These are phyloP conservation scores for Hyposoter didymator DNA, from an alignment of 2,888 invertebrate genomes.

Conservation along the genomic window DNA sequence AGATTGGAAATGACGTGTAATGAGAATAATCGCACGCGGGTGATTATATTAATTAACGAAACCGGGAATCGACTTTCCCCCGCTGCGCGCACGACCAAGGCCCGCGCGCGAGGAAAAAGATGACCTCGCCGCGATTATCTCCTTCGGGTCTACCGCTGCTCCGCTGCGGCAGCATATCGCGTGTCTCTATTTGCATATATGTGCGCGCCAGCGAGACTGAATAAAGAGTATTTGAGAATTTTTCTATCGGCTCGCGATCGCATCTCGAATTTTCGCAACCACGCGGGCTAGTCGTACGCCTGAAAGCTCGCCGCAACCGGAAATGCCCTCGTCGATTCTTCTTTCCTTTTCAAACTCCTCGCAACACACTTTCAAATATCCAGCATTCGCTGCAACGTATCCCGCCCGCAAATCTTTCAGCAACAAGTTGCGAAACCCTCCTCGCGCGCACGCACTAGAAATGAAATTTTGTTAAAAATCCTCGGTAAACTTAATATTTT, in stretches of 20 bases:
- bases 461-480: too few species aligned
- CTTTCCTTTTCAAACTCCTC: neutral
- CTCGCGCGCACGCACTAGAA: too few species aligned
- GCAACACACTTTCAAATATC: neutral
- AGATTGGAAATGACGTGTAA: neutral
- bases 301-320: slow-evolving; percentile 33
- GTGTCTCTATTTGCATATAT: neutral
- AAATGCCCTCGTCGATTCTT: slow-evolving; percentile 22
- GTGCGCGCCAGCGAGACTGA: neutral
- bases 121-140: slow-evolving; percentile 52
- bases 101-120: slow-evolving; percentile 46
- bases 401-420: neutral
- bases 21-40: slow-evolving; percentile 35
- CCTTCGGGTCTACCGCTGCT: slow-evolving; percentile 28
- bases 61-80: slow-evolving; percentile 73
- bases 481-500: too few species aligned
- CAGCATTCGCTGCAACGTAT: too few species aligned
- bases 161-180: slow-evolving; percentile 4
- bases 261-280: slow-evolving; percentile 54
- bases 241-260: slow-evolving; percentile 26
- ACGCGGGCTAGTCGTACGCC: slow-evolving; percentile 7
- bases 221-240: slow-evolving; percentile 15
- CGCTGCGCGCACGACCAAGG: slow-evolving; percentile 54
- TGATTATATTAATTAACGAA: slow-evolving; percentile 69
- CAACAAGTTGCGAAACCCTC: neutral